Evolutionary conservation across 1,140 invertebrate genomes (phyloP), one percentile per base, ranked within the genome.

Genomic region (Batillaria attramentaria): DNA sequence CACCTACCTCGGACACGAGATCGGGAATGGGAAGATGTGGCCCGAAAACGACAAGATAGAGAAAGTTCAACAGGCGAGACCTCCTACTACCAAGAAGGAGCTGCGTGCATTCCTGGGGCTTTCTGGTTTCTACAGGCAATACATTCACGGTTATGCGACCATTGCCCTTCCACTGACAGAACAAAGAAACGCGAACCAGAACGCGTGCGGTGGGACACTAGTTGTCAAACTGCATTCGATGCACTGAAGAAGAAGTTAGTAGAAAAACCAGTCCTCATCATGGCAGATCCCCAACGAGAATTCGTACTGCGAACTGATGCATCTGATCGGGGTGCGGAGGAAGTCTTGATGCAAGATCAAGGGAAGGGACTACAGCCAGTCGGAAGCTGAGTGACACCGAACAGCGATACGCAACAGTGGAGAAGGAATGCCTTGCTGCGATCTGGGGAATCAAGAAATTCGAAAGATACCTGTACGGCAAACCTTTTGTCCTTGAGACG

Each of bases 81-180:
- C 33, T 31, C 91, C 89, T 18, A 76, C 76, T 46, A 87, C 86
- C 28, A 87, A 89, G 73, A 89, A 87, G 78, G 84, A 91, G 18
- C 73, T 93, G 2, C 35, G 76, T 31, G 66, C 60, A 24, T 85
- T 85, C 41, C 31, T 84, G n/a, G 83, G 84, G 0, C 57, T 83
- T n/a, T 72, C 78, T 31, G 72, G 65, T 18, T 85, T 66, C 65
- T 84, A 81, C 54, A 35, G 77, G 10, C 77, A 81, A 77, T 85
- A 83, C 76, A 77, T 87, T 33, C 70, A 81, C 69, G 87, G 84
- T 76, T 79, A 80, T 2, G 72, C 62, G 74, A 84, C 37, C 70
- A 72, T 65, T 41, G 24, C 13, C 76, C 90, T 28, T 82, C 91
- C 8, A 57, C 74, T 13, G 66, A 74, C 33, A 18, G 60, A 43